phyloP scores from a whole-genome alignment of 1,140 invertebrate genomes.

The Penaeus vannamei region DNA sequence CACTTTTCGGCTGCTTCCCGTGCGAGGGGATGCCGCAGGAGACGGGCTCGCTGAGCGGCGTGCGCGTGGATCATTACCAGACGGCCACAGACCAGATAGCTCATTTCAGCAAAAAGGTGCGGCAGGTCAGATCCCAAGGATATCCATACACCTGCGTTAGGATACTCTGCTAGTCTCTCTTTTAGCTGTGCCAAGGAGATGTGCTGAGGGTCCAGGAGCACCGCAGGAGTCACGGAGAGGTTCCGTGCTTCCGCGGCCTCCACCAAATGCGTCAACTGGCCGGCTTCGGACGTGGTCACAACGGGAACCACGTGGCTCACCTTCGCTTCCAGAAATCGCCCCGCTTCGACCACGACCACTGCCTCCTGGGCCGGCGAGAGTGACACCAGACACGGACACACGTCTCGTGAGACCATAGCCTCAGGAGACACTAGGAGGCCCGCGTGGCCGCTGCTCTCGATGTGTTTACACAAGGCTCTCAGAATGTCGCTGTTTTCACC shows the following conservation, averaged over 20 bases:
- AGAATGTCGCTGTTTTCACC: constrained; percentile 1
- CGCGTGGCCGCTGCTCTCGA: constrained; percentile 1
- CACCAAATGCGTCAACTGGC: background rate
- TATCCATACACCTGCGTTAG: constrained; percentile 47
- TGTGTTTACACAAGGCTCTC: background rate
- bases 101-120: constrained; percentile 9
- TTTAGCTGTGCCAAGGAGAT: constrained; percentile 1
- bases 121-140: constrained; percentile 24
- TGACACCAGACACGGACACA: background rate
- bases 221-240: constrained; percentile 14
- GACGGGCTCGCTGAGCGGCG: constrained; percentile 19
- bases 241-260: background rate
- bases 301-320: constrained; percentile 36
- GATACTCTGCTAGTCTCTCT: background rate
- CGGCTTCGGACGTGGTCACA: background rate
- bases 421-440: constrained; percentile 36
- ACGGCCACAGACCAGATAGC: constrained; percentile 16
- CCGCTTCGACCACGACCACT: constrained; percentile 19
- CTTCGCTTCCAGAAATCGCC: background rate
- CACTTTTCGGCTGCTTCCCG: constrained; percentile 34
- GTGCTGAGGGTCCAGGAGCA: constrained; percentile 4
- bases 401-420: background rate
- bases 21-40: constrained; percentile 40
- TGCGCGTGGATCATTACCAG: constrained; percentile 47
- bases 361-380: constrained; percentile 27